These are phyloP conservation scores for Cephalophus harveyi DNA, from an alignment of 2,113 vertebrate genomes.

Conservation along the genomic window DNA sequence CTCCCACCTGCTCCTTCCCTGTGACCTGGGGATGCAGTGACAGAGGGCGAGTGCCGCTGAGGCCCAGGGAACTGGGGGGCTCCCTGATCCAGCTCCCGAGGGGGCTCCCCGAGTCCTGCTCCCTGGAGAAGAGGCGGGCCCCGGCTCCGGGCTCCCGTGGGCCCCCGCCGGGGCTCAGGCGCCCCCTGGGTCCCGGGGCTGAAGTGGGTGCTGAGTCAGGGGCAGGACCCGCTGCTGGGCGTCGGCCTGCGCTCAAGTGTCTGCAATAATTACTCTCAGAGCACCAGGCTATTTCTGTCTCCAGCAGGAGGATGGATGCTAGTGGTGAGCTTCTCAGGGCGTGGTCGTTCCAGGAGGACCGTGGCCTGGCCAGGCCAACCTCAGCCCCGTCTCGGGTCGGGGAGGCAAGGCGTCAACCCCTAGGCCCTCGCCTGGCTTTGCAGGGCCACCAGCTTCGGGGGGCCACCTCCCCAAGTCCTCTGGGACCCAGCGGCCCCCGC, in stretches of 20 bases:
- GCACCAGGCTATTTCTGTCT: conserved; percentile 66
- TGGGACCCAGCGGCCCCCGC: neutral
- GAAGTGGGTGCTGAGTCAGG: conserved; percentile 30
- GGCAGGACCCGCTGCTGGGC: neutral
- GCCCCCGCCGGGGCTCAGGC: accelerated
- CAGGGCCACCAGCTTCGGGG: neutral
- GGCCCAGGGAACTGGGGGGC: neutral
- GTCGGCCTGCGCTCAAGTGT: conserved; percentile 4
- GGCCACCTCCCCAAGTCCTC: neutral
- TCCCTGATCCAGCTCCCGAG: neutral
- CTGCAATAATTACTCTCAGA: conserved; percentile 27
- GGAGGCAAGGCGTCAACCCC: accelerated
- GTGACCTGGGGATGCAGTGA: too few species aligned
- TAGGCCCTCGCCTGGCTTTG: neutral
- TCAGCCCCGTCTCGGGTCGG: neutral
- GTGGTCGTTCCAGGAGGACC: neutral
- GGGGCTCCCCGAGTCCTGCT: too few species aligned
- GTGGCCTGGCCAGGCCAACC: conserved; percentile 34
- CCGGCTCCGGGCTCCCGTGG: neutral
- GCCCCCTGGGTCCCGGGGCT: neutral
- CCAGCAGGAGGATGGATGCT: conserved; percentile 54
- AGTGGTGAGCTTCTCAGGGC: conserved; percentile 19
- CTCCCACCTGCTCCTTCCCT: neutral
- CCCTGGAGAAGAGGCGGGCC: accelerated
- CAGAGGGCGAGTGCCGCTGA: neutral